phyloP scores from a whole-genome alignment of 2,797 vertebrate species.

The Leuciscus waleckii region DNA sequence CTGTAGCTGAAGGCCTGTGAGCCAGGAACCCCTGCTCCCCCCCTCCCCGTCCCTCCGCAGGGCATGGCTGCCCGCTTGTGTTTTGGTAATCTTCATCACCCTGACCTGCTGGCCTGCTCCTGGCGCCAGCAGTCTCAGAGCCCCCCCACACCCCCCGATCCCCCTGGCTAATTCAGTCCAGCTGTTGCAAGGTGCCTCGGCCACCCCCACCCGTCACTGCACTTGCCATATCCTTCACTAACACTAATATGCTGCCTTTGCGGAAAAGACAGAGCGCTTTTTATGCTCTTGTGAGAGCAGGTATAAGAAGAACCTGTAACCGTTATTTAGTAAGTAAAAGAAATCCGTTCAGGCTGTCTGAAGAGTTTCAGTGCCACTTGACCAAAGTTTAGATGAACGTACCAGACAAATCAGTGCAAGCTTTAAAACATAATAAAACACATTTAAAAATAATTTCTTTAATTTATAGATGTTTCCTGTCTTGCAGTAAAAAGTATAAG shows the following conservation, averaged over 20 bases:
- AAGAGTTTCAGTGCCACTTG: conserved; percentile 34
- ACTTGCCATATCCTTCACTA: conserved; percentile 53
- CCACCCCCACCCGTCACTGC: conserved; percentile 70
- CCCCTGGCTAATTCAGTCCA: conserved; percentile 80
- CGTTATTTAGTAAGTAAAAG: not conserved
- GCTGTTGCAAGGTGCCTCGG: conserved; percentile 83
- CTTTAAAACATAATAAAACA: not conserved
- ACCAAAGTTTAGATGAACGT: not conserved
- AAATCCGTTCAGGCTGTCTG: conserved; percentile 9
- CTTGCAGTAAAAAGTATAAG: not conserved
- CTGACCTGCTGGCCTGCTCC: conserved; percentile 83
- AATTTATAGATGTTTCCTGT: not conserved
- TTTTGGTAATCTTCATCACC: conserved; percentile 84
- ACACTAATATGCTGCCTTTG: conserved; percentile 32
- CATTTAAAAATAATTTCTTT: not conserved
- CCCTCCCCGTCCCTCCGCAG: conserved; percentile 52
- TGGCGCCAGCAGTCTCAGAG: conserved; percentile 82
- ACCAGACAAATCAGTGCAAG: not conserved
- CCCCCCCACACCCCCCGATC: conserved; percentile 66
- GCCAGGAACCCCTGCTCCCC: conserved; percentile 78
- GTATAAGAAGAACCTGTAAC: conserved; percentile 10
- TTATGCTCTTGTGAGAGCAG: conserved; percentile 6
- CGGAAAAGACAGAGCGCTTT: conserved; percentile 36
- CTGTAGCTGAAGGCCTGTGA: conserved; percentile 73
- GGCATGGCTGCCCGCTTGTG: conserved; percentile 79